Evolutionary conservation across 2,888 invertebrate genomes (phyloP), one percentile per base, ranked within the genome.

Genomic region (Hypselothyrea guttata): DNA sequence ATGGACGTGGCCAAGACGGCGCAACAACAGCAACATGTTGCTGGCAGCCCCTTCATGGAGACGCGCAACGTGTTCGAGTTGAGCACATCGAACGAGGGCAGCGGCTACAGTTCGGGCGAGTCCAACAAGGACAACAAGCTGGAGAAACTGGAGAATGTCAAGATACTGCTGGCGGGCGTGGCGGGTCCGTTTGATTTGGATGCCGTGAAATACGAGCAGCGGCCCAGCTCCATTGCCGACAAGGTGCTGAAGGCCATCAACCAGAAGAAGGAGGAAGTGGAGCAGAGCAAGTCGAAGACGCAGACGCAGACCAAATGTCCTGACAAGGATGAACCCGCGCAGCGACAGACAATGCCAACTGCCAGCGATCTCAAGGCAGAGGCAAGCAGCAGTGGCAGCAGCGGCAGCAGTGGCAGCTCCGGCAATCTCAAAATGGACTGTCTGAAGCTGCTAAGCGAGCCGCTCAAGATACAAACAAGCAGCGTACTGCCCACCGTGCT

Each of bases 221-320:
- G 88, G 46, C 87, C 88, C n/a, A 92, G 92, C 0, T 93, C 93
- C 62, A 93, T 93, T 72, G 93, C 93, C 0, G 93, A 93, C 70
- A 93, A 92, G 79, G 91, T 93, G 2, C 89, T 93, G 0, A 92
- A 92, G 83, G 93, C 92, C 4, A 87, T 90, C 2, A 90, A 92
- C 90, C 88, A 92, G 90, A 88, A 93, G 90, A 87, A 93, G 91
- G 70, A 93, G 90, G 87, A 89, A 49, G 88, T 90, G 89, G 74
- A 89, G 90, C 61, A 81, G 37, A 88, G 92, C 89, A 48, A 91
- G 89, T 51, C 62, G 27, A 91, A 92, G 90, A 90, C 4, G 1
- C 71, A 57, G 31, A 9, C 16, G 1, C 69, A 72, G 4, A 8
- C 5, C 27, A 28, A 27, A n/a, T n/a, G n/a, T n/a, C n/a, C n/a